Percentiles rank a stretch among this genome's conserved stretches.
Evolutionary conservation across 2,888 invertebrate genomes (phyloP).

Genomic region (Emmelina monodactyla): DNA sequence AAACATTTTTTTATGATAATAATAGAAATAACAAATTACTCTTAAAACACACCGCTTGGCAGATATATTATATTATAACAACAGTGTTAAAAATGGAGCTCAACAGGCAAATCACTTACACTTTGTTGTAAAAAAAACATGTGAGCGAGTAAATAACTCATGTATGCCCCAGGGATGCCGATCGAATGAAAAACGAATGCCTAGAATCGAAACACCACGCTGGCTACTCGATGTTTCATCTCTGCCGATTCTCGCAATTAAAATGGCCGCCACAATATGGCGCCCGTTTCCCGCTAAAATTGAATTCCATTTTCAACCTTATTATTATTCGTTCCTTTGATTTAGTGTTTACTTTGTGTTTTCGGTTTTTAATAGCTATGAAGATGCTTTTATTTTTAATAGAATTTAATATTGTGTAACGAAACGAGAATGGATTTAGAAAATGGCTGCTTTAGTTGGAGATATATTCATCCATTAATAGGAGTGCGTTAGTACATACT

Average conservation of each 20-base stretch:
- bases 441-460: no score
- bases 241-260: slow-evolving; percentile 20
- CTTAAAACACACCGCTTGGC: no score
- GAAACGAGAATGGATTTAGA: no score
- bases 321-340: slow-evolving; percentile 25
- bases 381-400: slow-evolving; percentile 4
- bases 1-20: no score
- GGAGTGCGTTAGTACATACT: no score
- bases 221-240: slow-evolving; percentile 17
- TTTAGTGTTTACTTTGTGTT: slow-evolving; percentile 15
- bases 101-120: no score
- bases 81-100: no score
- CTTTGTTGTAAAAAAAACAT: not conserved
- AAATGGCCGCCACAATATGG: slow-evolving; percentile 22
- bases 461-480: no score
- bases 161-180: not conserved
- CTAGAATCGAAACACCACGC: slow-evolving; percentile 12
- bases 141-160: not conserved
- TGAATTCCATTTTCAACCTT: slow-evolving; percentile 21
- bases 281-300: slow-evolving; percentile 11
- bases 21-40: no score
- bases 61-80: no score
- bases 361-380: slow-evolving; percentile 5
- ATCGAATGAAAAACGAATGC: not conserved
- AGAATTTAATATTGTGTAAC: no score